Conservation (phyloP, 2,113 vertebrate genomes). For the Lates calcarifer region DNA sequence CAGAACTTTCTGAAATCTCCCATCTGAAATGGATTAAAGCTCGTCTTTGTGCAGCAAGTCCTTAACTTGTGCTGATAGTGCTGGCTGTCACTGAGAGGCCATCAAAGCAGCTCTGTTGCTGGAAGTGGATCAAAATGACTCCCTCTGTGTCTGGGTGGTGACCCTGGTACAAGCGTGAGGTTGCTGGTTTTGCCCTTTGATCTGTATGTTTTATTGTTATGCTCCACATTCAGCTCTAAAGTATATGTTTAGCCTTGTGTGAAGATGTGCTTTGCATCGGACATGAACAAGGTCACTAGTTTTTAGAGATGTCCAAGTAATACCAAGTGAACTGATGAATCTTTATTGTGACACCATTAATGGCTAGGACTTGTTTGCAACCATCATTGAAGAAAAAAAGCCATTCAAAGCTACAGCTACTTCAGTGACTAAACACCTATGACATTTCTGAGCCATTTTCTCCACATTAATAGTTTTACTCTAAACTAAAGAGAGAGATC, state of each 20-base stretch:
- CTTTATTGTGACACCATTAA: not conserved
- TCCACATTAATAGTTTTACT: not conserved
- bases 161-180: constrained; percentile 26
- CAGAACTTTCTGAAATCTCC: constrained; percentile 46
- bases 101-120: constrained; percentile 44
- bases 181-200: constrained; percentile 22
- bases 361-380: not conserved
- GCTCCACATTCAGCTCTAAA: not conserved
- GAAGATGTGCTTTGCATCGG: constrained; percentile 14
- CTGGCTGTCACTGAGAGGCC: constrained; percentile 52
- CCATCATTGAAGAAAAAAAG: no score
- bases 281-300: not conserved
- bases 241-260: not conserved
- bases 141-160: constrained; percentile 17
- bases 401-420: not conserved
- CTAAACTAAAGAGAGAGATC: not conserved
- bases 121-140: constrained; percentile 50
- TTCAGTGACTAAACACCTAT: not conserved
- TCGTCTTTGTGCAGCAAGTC: constrained; percentile 55
- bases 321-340: not conserved
- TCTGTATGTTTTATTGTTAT: constrained; percentile 8
- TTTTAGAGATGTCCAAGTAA: constrained; percentile 13
- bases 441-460: constrained; percentile 10
- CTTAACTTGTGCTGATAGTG: constrained; percentile 59
- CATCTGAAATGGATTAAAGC: constrained; percentile 68